These are phyloP conservation scores for Graphium colonna DNA, from an alignment of 2,888 invertebrate genomes.

Conservation along the genomic window DNA sequence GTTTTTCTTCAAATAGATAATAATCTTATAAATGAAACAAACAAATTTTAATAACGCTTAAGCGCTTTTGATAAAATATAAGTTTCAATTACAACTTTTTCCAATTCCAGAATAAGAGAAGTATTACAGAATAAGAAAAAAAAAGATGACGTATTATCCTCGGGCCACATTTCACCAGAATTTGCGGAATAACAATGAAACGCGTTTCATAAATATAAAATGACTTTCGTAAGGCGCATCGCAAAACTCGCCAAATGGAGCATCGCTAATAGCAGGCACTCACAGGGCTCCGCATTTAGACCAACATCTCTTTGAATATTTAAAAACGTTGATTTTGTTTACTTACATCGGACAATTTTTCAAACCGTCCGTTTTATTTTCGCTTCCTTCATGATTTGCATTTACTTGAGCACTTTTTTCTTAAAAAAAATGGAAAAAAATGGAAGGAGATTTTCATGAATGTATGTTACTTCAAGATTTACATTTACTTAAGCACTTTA, in stretches of 20 bases:
- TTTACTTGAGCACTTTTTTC: too few species aligned
- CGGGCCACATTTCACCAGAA: background rate
- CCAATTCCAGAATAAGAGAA: too few species aligned
- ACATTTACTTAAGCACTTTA: too few species aligned
- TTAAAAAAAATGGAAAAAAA: too few species aligned
- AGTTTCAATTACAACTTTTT: too few species aligned
- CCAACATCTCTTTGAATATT: constrained; percentile 60
- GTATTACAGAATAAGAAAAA: too few species aligned
- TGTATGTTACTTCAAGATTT: too few species aligned
- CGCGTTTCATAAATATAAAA: constrained; percentile 55
- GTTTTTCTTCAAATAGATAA: too few species aligned
- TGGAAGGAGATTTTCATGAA: too few species aligned
- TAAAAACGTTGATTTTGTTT: constrained; percentile 46
- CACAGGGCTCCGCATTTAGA: constrained; percentile 43
- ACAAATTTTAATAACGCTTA: too few species aligned
- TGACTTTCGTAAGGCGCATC: constrained; percentile 37
- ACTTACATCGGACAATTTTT: constrained; percentile 30
- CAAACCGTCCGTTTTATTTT: constrained; percentile 7
- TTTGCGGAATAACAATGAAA: constrained; percentile 38
- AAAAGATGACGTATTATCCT: background rate
- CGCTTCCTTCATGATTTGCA: background rate
- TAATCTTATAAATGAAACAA: too few species aligned
- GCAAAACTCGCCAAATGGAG: constrained; percentile 38
- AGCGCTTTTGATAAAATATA: too few species aligned
- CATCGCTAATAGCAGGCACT: constrained; percentile 48